Percentiles rank a stretch among this genome's conserved stretches.
Evolutionary conservation across 1,140 invertebrate species (phyloP).

Genomic region (Drosophila sproati): DNA sequence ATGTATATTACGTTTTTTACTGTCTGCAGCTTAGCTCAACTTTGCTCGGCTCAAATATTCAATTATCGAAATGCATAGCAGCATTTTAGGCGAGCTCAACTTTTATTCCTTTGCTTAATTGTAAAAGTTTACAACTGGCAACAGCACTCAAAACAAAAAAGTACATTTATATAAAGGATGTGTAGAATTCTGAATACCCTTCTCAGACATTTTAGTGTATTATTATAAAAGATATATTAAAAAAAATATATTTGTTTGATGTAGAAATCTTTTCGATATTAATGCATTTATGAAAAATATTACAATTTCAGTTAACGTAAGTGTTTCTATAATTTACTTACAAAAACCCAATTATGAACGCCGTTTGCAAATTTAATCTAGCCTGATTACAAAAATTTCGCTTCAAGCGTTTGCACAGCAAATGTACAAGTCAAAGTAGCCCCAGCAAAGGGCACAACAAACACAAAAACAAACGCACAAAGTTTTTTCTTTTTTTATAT

Average conservation of each 20-base stretch:
- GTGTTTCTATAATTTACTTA: too few relatives aligned
- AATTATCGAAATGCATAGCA: conserved; percentile 76
- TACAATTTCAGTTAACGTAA: too few relatives aligned
- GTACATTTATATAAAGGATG: neutral
- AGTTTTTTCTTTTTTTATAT: conserved; percentile 26
- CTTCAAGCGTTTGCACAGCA: neutral
- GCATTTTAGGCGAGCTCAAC: conserved; percentile 56
- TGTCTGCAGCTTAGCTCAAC: conserved; percentile 43
- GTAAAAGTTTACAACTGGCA: conserved; percentile 63
- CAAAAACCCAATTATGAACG: too few relatives aligned
- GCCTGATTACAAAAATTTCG: neutral
- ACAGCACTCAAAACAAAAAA: neutral
- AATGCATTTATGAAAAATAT: too few relatives aligned
- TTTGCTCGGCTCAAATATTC: conserved; percentile 60
- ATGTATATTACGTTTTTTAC: conserved; percentile 58
- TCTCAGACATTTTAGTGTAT: neutral
- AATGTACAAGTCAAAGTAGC: neutral
- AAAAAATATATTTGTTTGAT: too few relatives aligned
- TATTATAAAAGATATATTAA: too few relatives aligned
- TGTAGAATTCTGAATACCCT: conserved; percentile 1
- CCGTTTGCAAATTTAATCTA: neutral
- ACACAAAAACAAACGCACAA: conserved; percentile 10
- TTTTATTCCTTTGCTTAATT: conserved; percentile 72
- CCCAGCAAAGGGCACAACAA: neutral
- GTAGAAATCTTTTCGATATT: too few relatives aligned